These are phyloP conservation scores for Rhinella marina DNA, from an alignment of 2,797 vertebrate genomes.

Conservation along the genomic window DNA sequence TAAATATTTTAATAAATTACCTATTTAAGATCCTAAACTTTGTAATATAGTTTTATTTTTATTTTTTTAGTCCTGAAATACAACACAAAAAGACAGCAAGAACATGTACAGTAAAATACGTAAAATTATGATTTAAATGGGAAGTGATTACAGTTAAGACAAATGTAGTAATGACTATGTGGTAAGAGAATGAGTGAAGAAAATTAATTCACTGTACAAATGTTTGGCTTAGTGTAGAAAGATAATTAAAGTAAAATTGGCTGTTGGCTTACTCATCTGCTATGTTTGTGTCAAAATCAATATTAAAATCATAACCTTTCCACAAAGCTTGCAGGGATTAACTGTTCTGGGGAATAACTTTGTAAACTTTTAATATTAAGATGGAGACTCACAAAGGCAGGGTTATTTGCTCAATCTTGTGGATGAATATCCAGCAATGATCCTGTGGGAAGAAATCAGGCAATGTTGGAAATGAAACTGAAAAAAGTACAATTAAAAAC, in stretches of 20 bases:
- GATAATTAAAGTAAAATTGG: slow-evolving; percentile 24
- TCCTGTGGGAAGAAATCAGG: slow-evolving; percentile 3
- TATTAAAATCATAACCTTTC: slow-evolving; percentile 45
- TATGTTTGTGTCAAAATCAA: slow-evolving; percentile 17
- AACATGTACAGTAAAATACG: neutral
- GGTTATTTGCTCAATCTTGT: slow-evolving; percentile 1
- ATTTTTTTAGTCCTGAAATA: neutral
- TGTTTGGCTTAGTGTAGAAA: slow-evolving; percentile 33
- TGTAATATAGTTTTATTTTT: neutral
- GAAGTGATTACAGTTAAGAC: neutral
- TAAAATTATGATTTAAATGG: neutral
- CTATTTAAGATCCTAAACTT: neutral
- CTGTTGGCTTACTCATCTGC: slow-evolving; percentile 10
- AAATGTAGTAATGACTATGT: neutral
- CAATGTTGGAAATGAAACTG: slow-evolving; percentile 13
- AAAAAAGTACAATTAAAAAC: slow-evolving; percentile 36
- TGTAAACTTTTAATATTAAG: slow-evolving; percentile 50
- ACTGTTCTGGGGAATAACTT: slow-evolving; percentile 26
- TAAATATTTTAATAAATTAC: neutral
- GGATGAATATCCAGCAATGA: slow-evolving; percentile 4
- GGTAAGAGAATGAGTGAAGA: neutral
- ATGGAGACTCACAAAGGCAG: slow-evolving; percentile 26
- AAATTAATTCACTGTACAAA: slow-evolving; percentile 31
- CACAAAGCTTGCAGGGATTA: slow-evolving; percentile 30
- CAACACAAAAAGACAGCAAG: neutral